phyloP scores from a whole-genome alignment of 2,113 vertebrate genomes.

The Podiceps cristatus region DNA sequence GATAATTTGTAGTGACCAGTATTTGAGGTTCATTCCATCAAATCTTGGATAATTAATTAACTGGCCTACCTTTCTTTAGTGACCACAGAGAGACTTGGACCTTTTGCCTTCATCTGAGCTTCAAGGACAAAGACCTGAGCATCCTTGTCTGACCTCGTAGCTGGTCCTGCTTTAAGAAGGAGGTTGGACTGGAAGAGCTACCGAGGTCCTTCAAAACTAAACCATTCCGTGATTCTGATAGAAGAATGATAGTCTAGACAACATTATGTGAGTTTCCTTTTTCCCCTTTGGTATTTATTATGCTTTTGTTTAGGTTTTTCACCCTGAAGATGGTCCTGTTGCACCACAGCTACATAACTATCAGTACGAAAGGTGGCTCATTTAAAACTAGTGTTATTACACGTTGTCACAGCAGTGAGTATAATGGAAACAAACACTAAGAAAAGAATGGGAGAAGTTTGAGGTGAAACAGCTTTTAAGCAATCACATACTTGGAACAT shows the following conservation, averaged over 20 bases:
- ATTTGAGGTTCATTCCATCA: neutral
- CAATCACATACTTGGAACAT: neutral
- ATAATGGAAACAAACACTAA: neutral
- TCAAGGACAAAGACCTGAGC: neutral
- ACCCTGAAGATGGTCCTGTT: neutral
- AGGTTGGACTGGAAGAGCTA: neutral
- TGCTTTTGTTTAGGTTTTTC: neutral
- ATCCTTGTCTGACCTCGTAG: fast-evolving
- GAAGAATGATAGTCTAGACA: neutral
- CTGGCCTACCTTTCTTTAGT: neutral
- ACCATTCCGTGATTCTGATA: neutral
- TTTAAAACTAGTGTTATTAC: neutral
- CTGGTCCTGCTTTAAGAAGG: neutral
- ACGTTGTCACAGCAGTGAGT: neutral
- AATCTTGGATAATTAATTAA: neutral
- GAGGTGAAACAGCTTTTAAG: neutral
- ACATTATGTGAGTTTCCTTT: neutral
- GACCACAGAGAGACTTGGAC: neutral
- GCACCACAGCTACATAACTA: neutral
- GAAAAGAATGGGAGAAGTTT: neutral
- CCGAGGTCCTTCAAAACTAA: neutral
- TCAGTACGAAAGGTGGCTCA: neutral
- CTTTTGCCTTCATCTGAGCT: neutral
- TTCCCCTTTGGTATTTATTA: neutral
- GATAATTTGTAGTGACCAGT: neutral